Evolutionary conservation across 2,113 vertebrate species (phyloP).

Genomic region (Dascyllus trimaculatus): DNA sequence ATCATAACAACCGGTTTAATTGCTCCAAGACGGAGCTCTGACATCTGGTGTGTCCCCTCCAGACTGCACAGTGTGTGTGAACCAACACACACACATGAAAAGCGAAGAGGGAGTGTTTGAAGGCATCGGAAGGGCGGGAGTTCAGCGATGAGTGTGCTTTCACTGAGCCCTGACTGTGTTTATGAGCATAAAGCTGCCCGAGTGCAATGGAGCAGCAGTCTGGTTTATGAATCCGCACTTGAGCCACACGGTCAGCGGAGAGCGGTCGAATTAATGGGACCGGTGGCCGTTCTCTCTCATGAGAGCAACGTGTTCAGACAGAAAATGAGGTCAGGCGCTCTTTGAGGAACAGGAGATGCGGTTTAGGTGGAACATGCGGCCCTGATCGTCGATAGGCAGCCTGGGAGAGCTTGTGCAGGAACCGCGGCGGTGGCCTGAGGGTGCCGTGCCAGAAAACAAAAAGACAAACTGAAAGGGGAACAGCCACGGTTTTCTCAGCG

Average conservation of each 20-base stretch:
- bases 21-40: constrained; percentile 72
- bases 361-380: constrained; percentile 28
- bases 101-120: constrained; percentile 36
- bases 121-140: constrained; percentile 67
- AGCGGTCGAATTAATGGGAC: constrained; percentile 55
- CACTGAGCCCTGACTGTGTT: constrained; percentile 76
- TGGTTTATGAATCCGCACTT: constrained; percentile 69
- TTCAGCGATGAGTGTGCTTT: constrained; percentile 70
- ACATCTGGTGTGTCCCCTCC: constrained; percentile 78
- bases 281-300: constrained; percentile 36
- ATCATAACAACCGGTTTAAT: constrained; percentile 79
- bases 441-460: constrained; percentile 50
- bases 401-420: constrained; percentile 30
- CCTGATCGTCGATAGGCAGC: not conserved
- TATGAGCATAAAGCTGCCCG: constrained; percentile 75
- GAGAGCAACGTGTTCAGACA: constrained; percentile 40
- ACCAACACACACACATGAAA: constrained; percentile 1
- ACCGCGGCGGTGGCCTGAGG: constrained; percentile 41
- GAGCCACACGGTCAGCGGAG: constrained; percentile 64
- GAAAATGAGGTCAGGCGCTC: constrained; percentile 52
- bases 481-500: constrained; percentile 47
- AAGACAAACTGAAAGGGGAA: constrained; percentile 44
- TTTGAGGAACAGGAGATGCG: constrained; percentile 35
- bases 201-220: constrained; percentile 68
- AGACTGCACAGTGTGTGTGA: constrained; percentile 38